Conservation (phyloP, 2,888 invertebrate species). For the Sphaerophoria rueppellii region DNA sequence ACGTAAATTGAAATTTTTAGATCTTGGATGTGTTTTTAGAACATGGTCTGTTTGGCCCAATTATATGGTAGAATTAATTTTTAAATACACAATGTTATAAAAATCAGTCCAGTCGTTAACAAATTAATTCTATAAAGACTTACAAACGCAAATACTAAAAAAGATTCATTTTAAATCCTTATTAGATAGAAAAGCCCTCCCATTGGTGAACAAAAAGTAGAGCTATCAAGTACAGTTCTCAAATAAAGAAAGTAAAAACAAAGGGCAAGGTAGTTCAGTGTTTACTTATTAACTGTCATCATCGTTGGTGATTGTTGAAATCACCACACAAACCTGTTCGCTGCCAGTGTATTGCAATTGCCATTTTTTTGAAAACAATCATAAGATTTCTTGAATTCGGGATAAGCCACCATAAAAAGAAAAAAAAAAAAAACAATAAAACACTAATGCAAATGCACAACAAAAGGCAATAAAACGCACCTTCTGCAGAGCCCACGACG, state of each 20-base stretch:
- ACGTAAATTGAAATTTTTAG: too few species aligned
- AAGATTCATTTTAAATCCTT: too few species aligned
- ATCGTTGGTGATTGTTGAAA: background rate
- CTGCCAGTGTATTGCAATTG: too few species aligned
- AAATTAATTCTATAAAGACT: too few species aligned
- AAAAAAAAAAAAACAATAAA: conserved; percentile 8
- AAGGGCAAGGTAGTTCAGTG: conserved; percentile 23
- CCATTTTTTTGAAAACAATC: conserved; percentile 27
- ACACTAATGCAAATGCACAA: conserved; percentile 37
- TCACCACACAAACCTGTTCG: background rate
- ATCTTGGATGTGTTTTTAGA: too few species aligned
- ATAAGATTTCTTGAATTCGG: conserved; percentile 25
- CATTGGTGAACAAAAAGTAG: background rate
- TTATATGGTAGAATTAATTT: too few species aligned
- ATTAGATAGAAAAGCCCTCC: too few species aligned
- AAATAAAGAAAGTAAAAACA: background rate
- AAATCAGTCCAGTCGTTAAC: too few species aligned
- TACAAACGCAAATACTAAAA: too few species aligned
- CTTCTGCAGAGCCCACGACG: conserved; percentile 41
- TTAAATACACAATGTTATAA: too few species aligned
- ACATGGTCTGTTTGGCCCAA: too few species aligned
- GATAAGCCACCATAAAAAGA: background rate
- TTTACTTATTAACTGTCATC: conserved; percentile 7
- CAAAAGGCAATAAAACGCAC: conserved; percentile 42
- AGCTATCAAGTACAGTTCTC: background rate